Evolutionary conservation across 2,797 vertebrate species (phyloP).

Genomic region (Hephaestus fuliginosus): DNA sequence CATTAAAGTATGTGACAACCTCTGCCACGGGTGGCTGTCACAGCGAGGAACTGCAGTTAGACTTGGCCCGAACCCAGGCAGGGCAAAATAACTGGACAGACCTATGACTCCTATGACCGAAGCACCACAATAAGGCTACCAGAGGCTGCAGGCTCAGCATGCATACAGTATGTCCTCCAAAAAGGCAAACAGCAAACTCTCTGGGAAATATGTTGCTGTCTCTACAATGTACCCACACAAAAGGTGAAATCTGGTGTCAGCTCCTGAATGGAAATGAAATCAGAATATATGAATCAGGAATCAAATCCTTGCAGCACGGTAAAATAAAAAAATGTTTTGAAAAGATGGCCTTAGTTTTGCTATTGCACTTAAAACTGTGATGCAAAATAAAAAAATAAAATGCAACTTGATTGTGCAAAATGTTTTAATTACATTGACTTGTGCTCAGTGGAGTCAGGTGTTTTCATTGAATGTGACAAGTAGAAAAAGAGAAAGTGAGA

Average conservation of each 20-base stretch:
- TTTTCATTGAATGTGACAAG: constrained; percentile 35
- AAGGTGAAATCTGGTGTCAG: constrained; percentile 16
- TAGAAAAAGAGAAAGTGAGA: constrained; percentile 32
- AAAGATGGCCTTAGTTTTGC: neutral
- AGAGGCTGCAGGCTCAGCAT: constrained; percentile 37
- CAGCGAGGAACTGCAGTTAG: constrained; percentile 49
- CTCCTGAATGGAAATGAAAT: constrained; percentile 18
- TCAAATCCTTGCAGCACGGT: constrained; percentile 6
- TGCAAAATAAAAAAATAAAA: neutral
- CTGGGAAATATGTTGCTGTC: constrained; percentile 28
- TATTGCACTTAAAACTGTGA: neutral
- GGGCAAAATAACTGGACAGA: constrained; percentile 58
- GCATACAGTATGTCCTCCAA: constrained; percentile 28
- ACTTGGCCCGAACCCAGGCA: constrained; percentile 31
- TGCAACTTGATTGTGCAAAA: neutral
- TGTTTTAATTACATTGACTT: neutral
- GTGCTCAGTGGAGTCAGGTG: constrained; percentile 7
- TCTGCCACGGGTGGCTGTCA: constrained; percentile 51
- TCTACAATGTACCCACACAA: neutral
- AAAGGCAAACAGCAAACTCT: constrained; percentile 31
- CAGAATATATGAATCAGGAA: constrained; percentile 27
- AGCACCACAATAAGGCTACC: constrained; percentile 30
- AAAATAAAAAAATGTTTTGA: constrained; percentile 8
- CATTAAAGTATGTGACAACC: constrained; percentile 64
- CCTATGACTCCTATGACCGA: constrained; percentile 48